Base-by-base conservation (phyloP, 2,113 vertebrate species). In the Leuciscus idus region DNA sequence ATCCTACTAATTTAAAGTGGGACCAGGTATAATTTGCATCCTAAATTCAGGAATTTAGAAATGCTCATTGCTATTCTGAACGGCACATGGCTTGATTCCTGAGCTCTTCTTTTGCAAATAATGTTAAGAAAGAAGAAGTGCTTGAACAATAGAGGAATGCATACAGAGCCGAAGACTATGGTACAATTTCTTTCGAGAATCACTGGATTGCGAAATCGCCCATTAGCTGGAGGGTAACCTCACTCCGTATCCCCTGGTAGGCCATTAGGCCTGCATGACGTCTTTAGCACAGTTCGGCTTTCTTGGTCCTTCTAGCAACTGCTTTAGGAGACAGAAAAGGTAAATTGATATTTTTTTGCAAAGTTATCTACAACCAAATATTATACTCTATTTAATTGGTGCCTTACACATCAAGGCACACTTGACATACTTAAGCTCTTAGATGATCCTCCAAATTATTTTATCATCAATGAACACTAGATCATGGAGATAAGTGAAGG, bases 201-300 rank as follows among this genome's bases (percentile, higher is more conserved):
- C 85, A 88, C 81, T 88, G 84, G 79, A 80, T 84, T 79, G 85
- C 80, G 84, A 88, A 88, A 88, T 88, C 74, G n/a, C 36, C 85
- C 87, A 88, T 86, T 88, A 88, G 81, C 81, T 72, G 46, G 12
- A 74, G 75, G 74, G 55, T 80, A 85, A 88, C 80, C 83, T 62
- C 48, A 30, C 62, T 23, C 36, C 26, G 39, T 68, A 81, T 66
- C 66, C 55, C 61, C 52, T 21, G 28, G 64, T 33, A 80, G n/a
- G 26, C 64, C 86, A 84, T 87, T 84, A 70, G 36, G 26, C 79
- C 77, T 70, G 15, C 48, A 76, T 76, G 26, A 76, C 43, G 19
- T 62, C 73, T 85, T 77, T 23, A 50, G n/a, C 26, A 33, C 73
- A 33, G 43, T 30, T 77, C 12, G n/a, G 39, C 28, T 33, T 75